Conservation (phyloP, 2,113 vertebrate genomes). For the Chunga burmeisteri region DNA sequence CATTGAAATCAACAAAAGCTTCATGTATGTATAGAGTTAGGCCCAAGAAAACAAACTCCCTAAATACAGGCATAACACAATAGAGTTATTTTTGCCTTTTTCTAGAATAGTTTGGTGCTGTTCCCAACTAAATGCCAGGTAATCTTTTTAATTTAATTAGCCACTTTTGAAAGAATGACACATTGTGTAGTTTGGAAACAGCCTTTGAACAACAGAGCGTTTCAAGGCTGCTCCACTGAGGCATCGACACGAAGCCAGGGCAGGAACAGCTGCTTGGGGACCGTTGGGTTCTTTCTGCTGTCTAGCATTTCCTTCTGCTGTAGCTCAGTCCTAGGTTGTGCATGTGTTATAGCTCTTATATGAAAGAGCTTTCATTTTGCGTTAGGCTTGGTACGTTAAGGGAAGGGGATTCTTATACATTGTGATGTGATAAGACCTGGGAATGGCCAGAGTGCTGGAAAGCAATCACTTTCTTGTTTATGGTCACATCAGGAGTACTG, state of each 20-base stretch:
- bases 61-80: neutral
- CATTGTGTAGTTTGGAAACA: neutral
- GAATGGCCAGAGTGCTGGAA: neutral
- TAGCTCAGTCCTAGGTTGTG: neutral
- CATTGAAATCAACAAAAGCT: neutral
- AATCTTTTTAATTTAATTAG: neutral
- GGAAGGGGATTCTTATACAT: neutral
- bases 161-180: neutral
- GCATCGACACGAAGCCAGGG: accelerated
- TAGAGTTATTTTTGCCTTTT: neutral
- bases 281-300: neutral
- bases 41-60: neutral
- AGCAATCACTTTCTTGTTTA: neutral
- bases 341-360: neutral
- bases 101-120: neutral
- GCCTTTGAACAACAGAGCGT: neutral
- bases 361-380: neutral
- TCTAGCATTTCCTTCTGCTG: neutral
- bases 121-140: neutral
- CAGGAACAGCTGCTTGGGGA: neutral
- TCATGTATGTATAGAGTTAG: neutral
- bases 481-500: neutral
- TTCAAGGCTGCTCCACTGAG: neutral
- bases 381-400: neutral
- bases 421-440: neutral